Conservation (phyloP, 2,888 invertebrate genomes). For the Sceliomorpha sp. region DNA sequence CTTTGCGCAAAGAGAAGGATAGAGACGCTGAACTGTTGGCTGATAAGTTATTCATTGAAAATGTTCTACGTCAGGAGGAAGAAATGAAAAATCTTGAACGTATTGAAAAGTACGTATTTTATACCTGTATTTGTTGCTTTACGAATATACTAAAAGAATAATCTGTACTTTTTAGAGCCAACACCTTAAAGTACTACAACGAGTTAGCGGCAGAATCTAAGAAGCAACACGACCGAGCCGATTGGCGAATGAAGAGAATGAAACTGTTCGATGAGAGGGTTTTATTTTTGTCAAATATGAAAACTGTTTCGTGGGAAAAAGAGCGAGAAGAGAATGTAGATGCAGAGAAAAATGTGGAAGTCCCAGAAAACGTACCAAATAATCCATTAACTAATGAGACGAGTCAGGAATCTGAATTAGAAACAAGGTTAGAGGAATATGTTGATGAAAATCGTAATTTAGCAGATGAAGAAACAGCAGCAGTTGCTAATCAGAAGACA, state of each 20-base stretch:
- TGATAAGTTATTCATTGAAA: conserved; percentile 64
- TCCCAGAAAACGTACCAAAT: conserved; percentile 12
- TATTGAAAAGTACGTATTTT: conserved; percentile 61
- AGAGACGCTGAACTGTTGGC: conserved; percentile 65
- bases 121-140: too few relatives aligned
- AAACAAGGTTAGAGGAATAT: too few relatives aligned
- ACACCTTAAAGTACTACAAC: conserved; percentile 85
- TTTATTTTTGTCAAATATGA: conserved; percentile 50
- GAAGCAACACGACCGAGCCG: conserved; percentile 82
- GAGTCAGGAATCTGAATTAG: too few relatives aligned
- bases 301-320: neutral
- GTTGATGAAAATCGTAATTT: conserved; percentile 26
- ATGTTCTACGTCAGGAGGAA: conserved; percentile 62
- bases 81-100: conserved; percentile 61
- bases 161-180: conserved; percentile 78
- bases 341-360: neutral
- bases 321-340: too few relatives aligned
- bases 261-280: conserved; percentile 69
- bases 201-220: conserved; percentile 84
- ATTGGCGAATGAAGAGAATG: conserved; percentile 82
- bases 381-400: too few relatives aligned
- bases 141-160: neutral
- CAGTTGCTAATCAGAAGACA: too few relatives aligned
- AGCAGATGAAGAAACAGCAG: neutral
- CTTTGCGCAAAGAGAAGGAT: conserved; percentile 64